phyloP scores from a whole-genome alignment of 2,888 invertebrate genomes.

The Athalia cordata region DNA sequence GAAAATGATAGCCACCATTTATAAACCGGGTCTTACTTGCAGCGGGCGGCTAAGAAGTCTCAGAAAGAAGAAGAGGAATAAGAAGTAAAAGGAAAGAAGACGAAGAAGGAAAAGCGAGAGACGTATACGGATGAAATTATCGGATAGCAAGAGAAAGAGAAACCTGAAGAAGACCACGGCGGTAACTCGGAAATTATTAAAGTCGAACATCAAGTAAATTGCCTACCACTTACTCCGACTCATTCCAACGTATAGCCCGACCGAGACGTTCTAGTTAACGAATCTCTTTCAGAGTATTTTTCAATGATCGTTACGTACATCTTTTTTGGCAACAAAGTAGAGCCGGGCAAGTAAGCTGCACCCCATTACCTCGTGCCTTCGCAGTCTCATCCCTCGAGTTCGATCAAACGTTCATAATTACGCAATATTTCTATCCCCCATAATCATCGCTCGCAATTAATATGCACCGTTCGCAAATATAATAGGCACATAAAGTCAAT shows the following conservation, averaged over 20 bases:
- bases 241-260: slow-evolving; percentile 3
- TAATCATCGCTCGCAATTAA: too few relatives aligned
- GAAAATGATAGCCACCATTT: slow-evolving; percentile 55
- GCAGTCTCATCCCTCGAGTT: too few relatives aligned
- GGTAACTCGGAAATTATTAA: slow-evolving; percentile 43
- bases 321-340: not conserved
- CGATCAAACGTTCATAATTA: too few relatives aligned
- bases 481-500: too few relatives aligned
- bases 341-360: too few relatives aligned
- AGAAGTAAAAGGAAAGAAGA: slow-evolving; percentile 15
- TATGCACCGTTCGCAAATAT: too few relatives aligned
- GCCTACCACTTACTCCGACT: slow-evolving; percentile 37
- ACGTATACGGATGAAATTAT: too few relatives aligned
- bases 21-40: slow-evolving; percentile 8
- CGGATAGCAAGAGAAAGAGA: not conserved
- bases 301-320: not conserved
- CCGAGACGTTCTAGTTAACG: slow-evolving; percentile 31
- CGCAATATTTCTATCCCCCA: too few relatives aligned
- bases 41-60: too few relatives aligned
- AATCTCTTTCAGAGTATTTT: slow-evolving; percentile 14
- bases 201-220: slow-evolving; percentile 41
- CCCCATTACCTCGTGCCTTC: not conserved
- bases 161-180: not conserved
- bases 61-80: not conserved
- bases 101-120: not conserved